Conservation (phyloP, 2,797 vertebrate genomes). For the Heterohyrax brucei region DNA sequence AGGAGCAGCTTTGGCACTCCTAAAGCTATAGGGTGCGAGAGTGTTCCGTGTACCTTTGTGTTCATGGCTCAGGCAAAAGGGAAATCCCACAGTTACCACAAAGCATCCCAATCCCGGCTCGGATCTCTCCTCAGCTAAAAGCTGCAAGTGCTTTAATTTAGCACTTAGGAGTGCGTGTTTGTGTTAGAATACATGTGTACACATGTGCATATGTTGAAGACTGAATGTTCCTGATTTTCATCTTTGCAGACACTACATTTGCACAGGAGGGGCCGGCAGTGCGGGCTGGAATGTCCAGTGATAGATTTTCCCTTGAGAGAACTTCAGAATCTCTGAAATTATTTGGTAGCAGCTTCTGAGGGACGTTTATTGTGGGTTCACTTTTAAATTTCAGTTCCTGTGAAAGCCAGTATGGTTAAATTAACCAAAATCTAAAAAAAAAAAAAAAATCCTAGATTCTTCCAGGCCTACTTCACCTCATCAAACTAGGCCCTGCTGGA, state of each 20-base stretch:
- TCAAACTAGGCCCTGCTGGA: conserved; percentile 86
- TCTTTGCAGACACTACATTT: conserved; percentile 60
- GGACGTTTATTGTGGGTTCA: conserved; percentile 66
- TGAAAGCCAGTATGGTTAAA: conserved; percentile 82
- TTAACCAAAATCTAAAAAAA: conserved; percentile 85
- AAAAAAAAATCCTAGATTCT: conserved; percentile 79
- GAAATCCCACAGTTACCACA: conserved; percentile 73
- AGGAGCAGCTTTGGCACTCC: conserved; percentile 62
- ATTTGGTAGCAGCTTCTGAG: conserved; percentile 64
- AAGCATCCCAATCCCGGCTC: conserved; percentile 66
- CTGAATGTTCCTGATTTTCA: conserved; percentile 59
- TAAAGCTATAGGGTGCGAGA: conserved; percentile 74
- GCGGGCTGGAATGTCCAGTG: conserved; percentile 69
- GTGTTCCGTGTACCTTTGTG: conserved; percentile 64
- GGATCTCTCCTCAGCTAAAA: conserved; percentile 59
- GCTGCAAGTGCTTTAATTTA: conserved; percentile 37
- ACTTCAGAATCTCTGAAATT: conserved; percentile 70
- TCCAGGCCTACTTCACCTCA: conserved; percentile 85
- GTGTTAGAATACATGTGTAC: not conserved
- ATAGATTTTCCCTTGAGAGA: conserved; percentile 78
- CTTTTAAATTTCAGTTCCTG: conserved; percentile 80
- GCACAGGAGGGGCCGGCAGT: not conserved
- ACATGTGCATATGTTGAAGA: conserved; percentile 51
- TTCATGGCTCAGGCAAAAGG: conserved; percentile 64
- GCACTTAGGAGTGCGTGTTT: conserved; percentile 16